Evolutionary conservation across 2,797 vertebrate genomes (phyloP).

Genomic region (Peromyscus eremicus): DNA sequence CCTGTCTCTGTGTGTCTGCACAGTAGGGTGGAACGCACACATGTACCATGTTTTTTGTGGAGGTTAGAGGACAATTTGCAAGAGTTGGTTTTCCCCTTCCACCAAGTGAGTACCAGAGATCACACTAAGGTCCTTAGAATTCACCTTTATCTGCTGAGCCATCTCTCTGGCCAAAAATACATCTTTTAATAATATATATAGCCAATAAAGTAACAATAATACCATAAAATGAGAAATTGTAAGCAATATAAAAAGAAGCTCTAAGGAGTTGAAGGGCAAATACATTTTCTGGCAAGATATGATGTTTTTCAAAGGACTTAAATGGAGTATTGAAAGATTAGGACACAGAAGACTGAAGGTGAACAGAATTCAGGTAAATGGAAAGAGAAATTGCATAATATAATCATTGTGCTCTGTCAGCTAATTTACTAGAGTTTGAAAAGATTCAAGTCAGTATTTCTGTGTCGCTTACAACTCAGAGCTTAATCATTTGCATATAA

Average conservation of each 20-base stretch:
- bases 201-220: constrained; percentile 39
- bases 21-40: neutral
- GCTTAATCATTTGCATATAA: neutral
- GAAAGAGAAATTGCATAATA: neutral
- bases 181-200: neutral
- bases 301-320: constrained; percentile 49
- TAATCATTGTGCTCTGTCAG: neutral
- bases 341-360: neutral
- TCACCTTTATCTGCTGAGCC: neutral
- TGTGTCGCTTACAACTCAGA: neutral
- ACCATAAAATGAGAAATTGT: constrained; percentile 66
- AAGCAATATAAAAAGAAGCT: constrained; percentile 55
- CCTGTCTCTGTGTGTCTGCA: no score
- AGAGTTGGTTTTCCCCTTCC: neutral
- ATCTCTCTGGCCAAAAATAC: neutral
- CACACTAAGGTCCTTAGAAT: neutral
- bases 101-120: neutral
- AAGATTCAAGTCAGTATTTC: neutral
- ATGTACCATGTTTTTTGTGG: neutral
- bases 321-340: constrained; percentile 50
- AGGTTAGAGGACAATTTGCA: neutral
- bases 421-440: constrained; percentile 4
- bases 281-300: constrained; percentile 43
- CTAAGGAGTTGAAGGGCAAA: constrained; percentile 24
- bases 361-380: neutral